Conservation (phyloP, 2,113 vertebrate genomes). For the Oxygymnocypris stewartii region DNA sequence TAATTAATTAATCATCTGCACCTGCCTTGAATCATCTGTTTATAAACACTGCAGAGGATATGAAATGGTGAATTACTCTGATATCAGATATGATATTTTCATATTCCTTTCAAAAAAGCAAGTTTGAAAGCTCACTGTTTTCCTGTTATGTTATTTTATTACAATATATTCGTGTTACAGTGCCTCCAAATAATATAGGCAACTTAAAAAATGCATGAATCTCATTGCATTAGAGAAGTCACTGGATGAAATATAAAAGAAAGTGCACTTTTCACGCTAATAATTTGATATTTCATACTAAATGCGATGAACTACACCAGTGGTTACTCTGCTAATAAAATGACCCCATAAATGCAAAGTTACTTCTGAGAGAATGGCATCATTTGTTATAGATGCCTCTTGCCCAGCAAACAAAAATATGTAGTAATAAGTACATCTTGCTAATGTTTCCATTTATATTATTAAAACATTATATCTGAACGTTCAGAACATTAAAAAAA, state of each 20-base stretch:
- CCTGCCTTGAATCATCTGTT: neutral
- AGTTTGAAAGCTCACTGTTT: neutral
- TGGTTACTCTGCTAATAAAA: neutral
- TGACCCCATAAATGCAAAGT: neutral
- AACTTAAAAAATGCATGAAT: neutral
- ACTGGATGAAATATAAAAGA: neutral
- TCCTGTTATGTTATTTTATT: neutral
- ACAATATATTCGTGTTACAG: neutral
- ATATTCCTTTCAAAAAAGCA: neutral
- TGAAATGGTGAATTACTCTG: constrained; percentile 15
- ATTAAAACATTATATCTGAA: too few species aligned
- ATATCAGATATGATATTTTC: constrained; percentile 13
- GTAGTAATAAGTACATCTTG: too few species aligned
- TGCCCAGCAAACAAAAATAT: neutral
- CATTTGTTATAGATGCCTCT: neutral
- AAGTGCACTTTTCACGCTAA: neutral
- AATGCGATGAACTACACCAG: neutral
- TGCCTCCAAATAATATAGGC: neutral
- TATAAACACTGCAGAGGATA: neutral
- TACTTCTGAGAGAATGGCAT: neutral
- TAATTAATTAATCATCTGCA: too few species aligned
- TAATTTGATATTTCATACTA: neutral
- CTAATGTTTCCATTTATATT: too few species aligned
- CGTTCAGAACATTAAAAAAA: too few species aligned
- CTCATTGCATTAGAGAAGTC: neutral